Percentiles rank a stretch among this genome's conserved stretches.
Evolutionary conservation across 2,888 invertebrate genomes (phyloP).

Genomic region (Corbicula japonica): DNA sequence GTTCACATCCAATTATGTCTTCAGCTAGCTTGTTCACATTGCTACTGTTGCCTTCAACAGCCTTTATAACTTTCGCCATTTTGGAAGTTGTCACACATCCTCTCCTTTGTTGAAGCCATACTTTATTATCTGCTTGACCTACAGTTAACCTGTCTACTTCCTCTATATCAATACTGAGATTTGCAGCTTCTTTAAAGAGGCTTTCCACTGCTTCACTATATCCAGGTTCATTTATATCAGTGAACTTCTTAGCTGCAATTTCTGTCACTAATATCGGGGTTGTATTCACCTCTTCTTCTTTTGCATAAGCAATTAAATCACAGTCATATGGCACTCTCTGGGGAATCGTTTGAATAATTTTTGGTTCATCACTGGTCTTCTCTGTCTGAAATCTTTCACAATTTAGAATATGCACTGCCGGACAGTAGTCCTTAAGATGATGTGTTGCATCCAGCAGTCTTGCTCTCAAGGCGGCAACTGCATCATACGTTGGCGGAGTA

Average conservation of each 20-base stretch:
- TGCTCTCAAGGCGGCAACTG: constrained; percentile 16
- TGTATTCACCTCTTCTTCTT: neutral
- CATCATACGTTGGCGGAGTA: constrained; percentile 24
- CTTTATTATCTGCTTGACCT: constrained; percentile 11
- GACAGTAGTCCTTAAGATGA: constrained; percentile 36
- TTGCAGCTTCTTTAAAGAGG: neutral
- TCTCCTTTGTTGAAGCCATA: constrained; percentile 15
- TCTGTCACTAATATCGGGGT: neutral
- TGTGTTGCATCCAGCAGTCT: constrained; percentile 22
- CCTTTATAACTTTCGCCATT: neutral
- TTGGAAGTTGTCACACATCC: constrained; percentile 2
- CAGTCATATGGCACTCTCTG: neutral
- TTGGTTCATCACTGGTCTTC: neutral
- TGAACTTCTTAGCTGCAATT: neutral
- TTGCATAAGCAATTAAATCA: neutral
- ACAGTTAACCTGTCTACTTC: neutral
- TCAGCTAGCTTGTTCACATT: neutral
- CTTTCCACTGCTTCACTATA: neutral
- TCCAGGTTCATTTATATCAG: neutral
- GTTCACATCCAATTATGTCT: neutral
- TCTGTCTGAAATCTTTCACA: neutral
- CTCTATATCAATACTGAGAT: neutral
- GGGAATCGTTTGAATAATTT: neutral
- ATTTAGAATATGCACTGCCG: constrained; percentile 29
- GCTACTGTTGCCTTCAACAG: neutral